phyloP scores from a whole-genome alignment of 1,140 invertebrate species.

The Papilio helenus region DNA sequence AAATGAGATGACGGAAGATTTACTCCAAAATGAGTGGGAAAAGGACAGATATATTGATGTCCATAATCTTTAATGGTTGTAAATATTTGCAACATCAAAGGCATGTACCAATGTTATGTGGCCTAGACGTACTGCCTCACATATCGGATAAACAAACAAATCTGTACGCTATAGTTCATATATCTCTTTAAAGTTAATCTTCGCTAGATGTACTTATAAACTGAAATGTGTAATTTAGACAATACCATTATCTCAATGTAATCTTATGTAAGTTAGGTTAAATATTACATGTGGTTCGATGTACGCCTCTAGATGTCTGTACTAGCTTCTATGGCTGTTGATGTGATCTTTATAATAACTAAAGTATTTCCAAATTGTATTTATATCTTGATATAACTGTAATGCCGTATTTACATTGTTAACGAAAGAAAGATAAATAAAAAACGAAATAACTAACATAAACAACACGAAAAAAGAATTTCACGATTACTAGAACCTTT shows the following conservation, averaged over 20 bases:
- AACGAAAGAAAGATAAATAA: background rate
- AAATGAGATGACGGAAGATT: too few species aligned
- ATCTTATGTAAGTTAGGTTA: conserved; percentile 43
- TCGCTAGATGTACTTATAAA: conserved; percentile 59
- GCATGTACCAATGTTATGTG: conserved; percentile 48
- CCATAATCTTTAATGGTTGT: background rate
- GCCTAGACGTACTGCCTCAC: conserved; percentile 72
- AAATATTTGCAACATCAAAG: conserved; percentile 18
- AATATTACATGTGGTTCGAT: conserved; percentile 15
- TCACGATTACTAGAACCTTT: too few species aligned
- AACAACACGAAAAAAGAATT: background rate
- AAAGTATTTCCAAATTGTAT: conserved; percentile 31
- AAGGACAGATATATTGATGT: background rate
- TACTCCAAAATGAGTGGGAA: background rate
- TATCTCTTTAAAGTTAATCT: conserved; percentile 59
- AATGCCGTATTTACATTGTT: background rate
- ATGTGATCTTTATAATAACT: conserved; percentile 37
- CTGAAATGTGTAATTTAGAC: conserved; percentile 68
- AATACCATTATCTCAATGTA: conserved; percentile 60
- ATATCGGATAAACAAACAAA: conserved; percentile 67
- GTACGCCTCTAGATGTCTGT: conserved; percentile 26
- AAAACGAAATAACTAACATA: background rate
- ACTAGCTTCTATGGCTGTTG: conserved; percentile 33
- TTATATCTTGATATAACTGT: conserved; percentile 18
- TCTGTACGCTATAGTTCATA: conserved; percentile 64